phyloP scores from a whole-genome alignment of 2,113 vertebrate species.

The Hystrix brachyura region DNA sequence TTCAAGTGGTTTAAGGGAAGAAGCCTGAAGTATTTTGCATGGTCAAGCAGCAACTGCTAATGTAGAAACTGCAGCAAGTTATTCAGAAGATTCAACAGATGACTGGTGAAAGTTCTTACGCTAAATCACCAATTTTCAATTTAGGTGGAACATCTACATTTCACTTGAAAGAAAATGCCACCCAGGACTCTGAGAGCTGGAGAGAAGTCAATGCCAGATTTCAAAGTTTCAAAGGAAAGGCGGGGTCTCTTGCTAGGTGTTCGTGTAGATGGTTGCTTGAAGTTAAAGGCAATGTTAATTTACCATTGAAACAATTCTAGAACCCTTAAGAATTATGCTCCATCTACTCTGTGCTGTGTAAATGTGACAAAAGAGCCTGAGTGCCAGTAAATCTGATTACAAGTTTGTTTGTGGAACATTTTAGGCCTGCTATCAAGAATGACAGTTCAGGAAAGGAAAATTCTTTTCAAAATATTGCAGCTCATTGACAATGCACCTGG shows the following conservation, averaged over 20 bases:
- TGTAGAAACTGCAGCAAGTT: neutral
- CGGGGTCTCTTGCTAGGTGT: neutral
- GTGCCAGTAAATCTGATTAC: neutral
- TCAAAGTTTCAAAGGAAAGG: neutral
- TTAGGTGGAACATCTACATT: neutral
- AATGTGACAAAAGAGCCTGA: neutral
- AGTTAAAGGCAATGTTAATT: neutral
- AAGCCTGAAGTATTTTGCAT: neutral
- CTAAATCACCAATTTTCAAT: neutral
- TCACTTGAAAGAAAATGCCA: neutral
- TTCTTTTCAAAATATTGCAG: neutral
- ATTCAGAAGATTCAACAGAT: neutral
- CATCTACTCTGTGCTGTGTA: neutral
- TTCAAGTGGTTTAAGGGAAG: neutral
- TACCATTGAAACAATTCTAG: neutral
- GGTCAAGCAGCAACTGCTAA: neutral
- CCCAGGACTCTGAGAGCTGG: neutral
- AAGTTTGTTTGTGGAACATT: neutral
- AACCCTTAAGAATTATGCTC: neutral
- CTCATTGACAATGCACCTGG: neutral
- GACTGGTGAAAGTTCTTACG: neutral
- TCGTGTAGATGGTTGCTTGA: neutral
- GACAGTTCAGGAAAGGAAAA: neutral
- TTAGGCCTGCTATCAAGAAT: neutral
- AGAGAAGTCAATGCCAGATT: neutral